Percentiles rank a stretch among this genome's conserved stretches.
These are phyloP conservation scores for Drosophila bunnanda DNA, from an alignment of 2,888 invertebrate genomes.

Conservation along the genomic window DNA sequence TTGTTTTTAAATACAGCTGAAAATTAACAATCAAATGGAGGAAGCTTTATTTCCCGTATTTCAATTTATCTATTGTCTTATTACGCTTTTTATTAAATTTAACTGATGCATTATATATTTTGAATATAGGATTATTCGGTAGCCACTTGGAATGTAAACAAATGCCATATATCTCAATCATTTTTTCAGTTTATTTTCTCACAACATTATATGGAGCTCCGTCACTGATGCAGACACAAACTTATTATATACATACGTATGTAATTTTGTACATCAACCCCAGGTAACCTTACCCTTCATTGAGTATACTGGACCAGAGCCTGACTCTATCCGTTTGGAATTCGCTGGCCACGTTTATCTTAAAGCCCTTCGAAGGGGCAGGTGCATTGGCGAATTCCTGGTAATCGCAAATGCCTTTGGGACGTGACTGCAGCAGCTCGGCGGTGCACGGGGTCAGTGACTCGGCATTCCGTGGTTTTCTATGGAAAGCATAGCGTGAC, in stretches of 20 bases:
- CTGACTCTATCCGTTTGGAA: conserved; percentile 67
- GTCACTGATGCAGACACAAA: too few species aligned
- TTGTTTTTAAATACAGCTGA: not conserved
- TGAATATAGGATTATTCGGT: too few species aligned
- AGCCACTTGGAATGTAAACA: too few species aligned
- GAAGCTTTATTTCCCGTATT: too few species aligned
- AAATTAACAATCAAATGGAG: not conserved
- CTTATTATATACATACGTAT: not conserved
- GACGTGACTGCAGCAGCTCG: conserved; percentile 52
- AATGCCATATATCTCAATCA: too few species aligned
- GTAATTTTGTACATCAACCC: not conserved
- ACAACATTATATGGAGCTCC: too few species aligned
- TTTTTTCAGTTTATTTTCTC: too few species aligned
- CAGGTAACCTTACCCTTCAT: conserved; percentile 1
- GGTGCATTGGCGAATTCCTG: conserved; percentile 72
- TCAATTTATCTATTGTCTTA: too few species aligned
- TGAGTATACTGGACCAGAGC: conserved; percentile 77
- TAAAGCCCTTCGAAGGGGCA: conserved; percentile 35
- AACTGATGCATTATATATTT: too few species aligned
- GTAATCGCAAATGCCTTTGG: conserved; percentile 80
- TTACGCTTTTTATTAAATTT: too few species aligned
- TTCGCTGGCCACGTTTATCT: conserved; percentile 60
- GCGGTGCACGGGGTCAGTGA: conserved; percentile 50
- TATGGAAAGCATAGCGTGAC: conserved; percentile 28
- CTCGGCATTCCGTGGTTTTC: conserved; percentile 64